These are phyloP conservation scores for Xenops minutus DNA, from an alignment of 2,797 vertebrate species.

Conservation along the genomic window DNA sequence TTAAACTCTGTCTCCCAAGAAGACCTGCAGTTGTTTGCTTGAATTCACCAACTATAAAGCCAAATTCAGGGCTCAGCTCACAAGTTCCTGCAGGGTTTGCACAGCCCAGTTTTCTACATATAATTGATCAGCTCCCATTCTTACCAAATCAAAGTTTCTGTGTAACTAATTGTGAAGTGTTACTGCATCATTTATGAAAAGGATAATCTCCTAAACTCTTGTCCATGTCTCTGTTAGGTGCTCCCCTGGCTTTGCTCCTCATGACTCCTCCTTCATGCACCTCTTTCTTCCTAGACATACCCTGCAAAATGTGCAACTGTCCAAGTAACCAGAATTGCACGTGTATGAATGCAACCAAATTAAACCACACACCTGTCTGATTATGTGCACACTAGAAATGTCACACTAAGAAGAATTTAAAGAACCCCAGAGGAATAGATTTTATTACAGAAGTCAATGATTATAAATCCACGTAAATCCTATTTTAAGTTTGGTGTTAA, in stretches of 20 bases:
- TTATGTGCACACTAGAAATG: neutral
- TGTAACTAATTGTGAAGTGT: neutral
- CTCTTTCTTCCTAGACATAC: neutral
- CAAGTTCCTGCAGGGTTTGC: neutral
- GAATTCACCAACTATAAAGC: neutral
- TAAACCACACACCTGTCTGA: neutral
- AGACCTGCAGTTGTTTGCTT: neutral
- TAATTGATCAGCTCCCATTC: neutral
- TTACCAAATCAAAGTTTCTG: neutral
- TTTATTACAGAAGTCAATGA: neutral
- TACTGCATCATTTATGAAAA: neutral
- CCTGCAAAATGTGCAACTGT: neutral
- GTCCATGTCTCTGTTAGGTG: neutral
- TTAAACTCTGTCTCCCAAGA: neutral
- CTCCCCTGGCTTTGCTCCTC: neutral
- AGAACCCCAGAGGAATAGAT: neutral
- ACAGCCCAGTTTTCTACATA: neutral
- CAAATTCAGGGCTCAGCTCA: neutral
- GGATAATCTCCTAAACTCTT: neutral
- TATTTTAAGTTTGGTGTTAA: conserved; percentile 20
- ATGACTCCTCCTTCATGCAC: neutral
- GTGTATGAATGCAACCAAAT: neutral
- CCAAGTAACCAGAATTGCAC: neutral
- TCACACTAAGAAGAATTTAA: neutral
- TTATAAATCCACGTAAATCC: conserved; percentile 16